Evolutionary conservation across 2,797 vertebrate genomes (phyloP).

Genomic region (Lepilemur septentrionalis): DNA sequence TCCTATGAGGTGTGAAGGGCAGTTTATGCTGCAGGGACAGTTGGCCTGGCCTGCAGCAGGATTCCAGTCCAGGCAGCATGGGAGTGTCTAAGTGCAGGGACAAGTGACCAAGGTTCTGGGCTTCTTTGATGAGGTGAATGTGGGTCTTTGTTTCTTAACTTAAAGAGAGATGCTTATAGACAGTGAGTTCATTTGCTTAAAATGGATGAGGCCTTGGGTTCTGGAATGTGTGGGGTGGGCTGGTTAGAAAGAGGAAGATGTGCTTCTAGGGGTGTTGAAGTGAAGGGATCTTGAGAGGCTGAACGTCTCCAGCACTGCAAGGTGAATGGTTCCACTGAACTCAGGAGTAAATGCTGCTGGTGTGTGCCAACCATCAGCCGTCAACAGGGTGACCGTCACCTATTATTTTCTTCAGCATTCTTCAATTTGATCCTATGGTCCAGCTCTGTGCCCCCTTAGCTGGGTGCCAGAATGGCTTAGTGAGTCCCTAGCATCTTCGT

Average conservation of each 20-base stretch:
- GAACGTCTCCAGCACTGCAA: background rate
- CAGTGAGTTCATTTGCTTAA: background rate
- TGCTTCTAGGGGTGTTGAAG: background rate
- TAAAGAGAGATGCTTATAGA: background rate
- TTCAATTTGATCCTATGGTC: background rate
- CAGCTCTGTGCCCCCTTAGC: background rate
- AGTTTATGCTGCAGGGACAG: accelerated
- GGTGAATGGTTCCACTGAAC: background rate
- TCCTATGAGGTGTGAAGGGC: background rate
- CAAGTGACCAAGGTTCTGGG: background rate
- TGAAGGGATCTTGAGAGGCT: background rate
- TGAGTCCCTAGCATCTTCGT: background rate
- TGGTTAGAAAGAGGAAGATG: background rate
- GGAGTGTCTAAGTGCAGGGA: background rate
- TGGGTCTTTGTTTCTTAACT: background rate
- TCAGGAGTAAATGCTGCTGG: too few species aligned
- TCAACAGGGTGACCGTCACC: background rate
- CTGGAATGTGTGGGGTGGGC: background rate
- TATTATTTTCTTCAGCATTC: background rate
- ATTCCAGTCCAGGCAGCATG: background rate
- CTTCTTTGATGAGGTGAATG: background rate
- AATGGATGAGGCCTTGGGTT: background rate
- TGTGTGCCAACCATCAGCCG: background rate
- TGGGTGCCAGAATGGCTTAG: background rate
- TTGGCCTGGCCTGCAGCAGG: background rate